Base-by-base conservation (phyloP, 2,797 vertebrate genomes). In the Enteromius trimaculatus region DNA sequence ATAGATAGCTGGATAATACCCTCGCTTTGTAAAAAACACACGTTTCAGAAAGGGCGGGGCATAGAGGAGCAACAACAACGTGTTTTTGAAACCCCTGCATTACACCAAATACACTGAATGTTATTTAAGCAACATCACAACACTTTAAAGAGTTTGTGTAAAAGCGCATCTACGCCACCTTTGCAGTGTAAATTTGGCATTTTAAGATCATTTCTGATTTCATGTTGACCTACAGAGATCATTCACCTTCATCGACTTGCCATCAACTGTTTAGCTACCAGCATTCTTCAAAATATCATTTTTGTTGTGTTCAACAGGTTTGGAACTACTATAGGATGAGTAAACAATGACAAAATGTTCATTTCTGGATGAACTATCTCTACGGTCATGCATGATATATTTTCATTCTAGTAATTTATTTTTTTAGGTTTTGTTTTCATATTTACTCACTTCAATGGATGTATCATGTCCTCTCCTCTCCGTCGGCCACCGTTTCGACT, bases 391-490 rank as follows among this genome's bases (percentile, higher is more conserved):
- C 51, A 71, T 14, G 60, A 11, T 44, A 31, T n/a, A 31, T 55
- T 44, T n/a, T 6, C 8, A 47, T 23, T 55, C 10, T 39, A 26
- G 21, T 17, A 49, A 23, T 47, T 47, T 0, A 70, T 69, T 34
- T 34, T 62, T 39, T 5, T 0, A 55, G 26, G 29, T 23, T 72
- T 66, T 47, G 3, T 65, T 64, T n/a, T 69, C 1, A 42, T n/a
- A 72, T 58, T 53, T 19, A 80, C 92, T 96, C 90, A 99, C 98
- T 98, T 99, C 74, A 99, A 94, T 44, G 98, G 98, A 90, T 99
- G 98, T 87, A 99, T 96, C 98, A 99, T 99, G 88, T 99, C 98
- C 80, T 99, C 98, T 85, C 98, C 98, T 96, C 96, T 96, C 89
- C 97, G 96, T 88, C 96, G 95, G 81, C 97, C 98, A n/a, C 94